Base-by-base conservation (phyloP, 2,797 vertebrate species). In the Brachyalestes nurse region DNA sequence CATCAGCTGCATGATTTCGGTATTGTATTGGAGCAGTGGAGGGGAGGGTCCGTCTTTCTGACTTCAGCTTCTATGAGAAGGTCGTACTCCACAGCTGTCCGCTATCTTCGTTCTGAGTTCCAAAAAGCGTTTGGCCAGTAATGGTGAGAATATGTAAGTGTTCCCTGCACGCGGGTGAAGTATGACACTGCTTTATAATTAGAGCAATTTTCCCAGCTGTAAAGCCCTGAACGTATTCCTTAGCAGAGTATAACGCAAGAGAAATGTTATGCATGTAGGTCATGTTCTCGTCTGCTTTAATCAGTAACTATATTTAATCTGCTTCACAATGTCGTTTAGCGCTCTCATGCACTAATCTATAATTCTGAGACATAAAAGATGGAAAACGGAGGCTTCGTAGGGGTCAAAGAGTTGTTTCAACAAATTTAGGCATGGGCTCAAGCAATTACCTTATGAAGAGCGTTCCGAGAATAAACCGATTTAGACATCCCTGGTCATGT, bases 271-370 rank as follows among this genome's bases (percentile, higher is more conserved):
- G 91, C 91, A 95, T 94, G 92, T 95, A 93, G 94, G 94, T 94
- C 94, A 95, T 93, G 93, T 94, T 95, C 93, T 90, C 89, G 90
- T 93, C 92, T 93, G 93, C 89, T 84, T 94, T 95, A 94, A 95
- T 94, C 93, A 95, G 93, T 86, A 86, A 92, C 94, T 94, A 95
- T 94, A 94, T 95, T 93, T 94, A 95, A 93, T 92, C 89, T 84
- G 89, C 91, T 92, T 93, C 90, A 82, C 89, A 92, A 90, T 90
- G 90, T 89, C 89, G 89, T 92, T 91, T 88, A 90, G 90, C 86
- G 85, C 80, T 73, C 88, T 88, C 86, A 87, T 79, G 77, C 70
- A 51, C 80, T 80, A 57, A 77, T 89, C 87, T 89, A 84, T 92
- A 90, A 91, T 91, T 90, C 90, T 88, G 88, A 91, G 90, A 89